phyloP scores from a whole-genome alignment of 2,113 vertebrate genomes.

The Alces alces region DNA sequence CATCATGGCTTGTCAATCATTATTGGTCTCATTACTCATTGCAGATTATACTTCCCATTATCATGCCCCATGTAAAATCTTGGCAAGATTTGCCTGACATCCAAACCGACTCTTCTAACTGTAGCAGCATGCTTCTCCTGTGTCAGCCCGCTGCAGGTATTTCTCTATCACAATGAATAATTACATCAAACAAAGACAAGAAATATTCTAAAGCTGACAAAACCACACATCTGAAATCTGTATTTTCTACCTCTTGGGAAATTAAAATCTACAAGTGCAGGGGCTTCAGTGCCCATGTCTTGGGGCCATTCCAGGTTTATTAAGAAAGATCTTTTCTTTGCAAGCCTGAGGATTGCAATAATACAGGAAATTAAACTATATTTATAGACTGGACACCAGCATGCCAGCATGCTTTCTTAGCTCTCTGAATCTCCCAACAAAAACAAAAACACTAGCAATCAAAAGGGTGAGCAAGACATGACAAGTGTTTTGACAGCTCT shows the following conservation, averaged over 20 bases:
- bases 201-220: conserved; percentile 64
- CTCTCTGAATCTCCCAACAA: conserved; percentile 74
- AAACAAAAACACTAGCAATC: conserved; percentile 79
- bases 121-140: background rate
- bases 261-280: conserved; percentile 68
- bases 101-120: background rate
- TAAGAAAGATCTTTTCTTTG: conserved; percentile 56
- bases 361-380: conserved; percentile 60
- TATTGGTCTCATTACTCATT: conserved; percentile 51
- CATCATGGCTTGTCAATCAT: conserved; percentile 51
- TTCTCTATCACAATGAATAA: conserved; percentile 63
- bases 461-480: conserved; percentile 77
- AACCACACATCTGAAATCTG: conserved; percentile 50
- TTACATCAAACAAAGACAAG: conserved; percentile 64
- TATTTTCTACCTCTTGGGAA: conserved; percentile 62
- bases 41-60: conserved; percentile 32
- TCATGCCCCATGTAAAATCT: conserved; percentile 10
- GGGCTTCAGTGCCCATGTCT: conserved; percentile 66
- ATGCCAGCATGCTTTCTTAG: conserved; percentile 53
- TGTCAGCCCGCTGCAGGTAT: background rate
- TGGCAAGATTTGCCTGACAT: conserved; percentile 25
- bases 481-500: conserved; percentile 82
- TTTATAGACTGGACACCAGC: conserved; percentile 60
- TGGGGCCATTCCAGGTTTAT: conserved; percentile 62
- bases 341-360: conserved; percentile 8